phyloP scores from a whole-genome alignment of 2,797 vertebrate genomes.

The Pygocentrus nattereri region DNA sequence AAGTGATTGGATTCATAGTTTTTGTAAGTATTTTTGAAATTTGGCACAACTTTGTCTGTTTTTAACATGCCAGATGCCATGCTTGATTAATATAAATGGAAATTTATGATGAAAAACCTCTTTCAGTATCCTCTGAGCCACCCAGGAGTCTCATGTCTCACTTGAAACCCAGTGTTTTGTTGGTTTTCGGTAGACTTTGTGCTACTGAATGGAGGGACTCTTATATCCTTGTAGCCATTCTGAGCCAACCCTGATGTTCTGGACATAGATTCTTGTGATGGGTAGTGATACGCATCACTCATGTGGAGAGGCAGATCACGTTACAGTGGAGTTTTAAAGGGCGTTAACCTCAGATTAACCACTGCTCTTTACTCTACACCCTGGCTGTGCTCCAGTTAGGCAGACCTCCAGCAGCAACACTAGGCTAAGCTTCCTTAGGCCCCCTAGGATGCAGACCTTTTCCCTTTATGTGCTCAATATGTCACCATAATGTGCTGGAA shows the following conservation, averaged over 20 bases:
- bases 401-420: slow-evolving; percentile 32
- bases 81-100: not conserved
- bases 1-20: too few relatives aligned
- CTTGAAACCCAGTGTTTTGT: not conserved
- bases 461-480: not conserved
- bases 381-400: slow-evolving; percentile 52
- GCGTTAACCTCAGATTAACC: slow-evolving; percentile 70
- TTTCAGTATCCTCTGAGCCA: not conserved
- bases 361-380: slow-evolving; percentile 55
- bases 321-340: slow-evolving; percentile 72
- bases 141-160: not conserved
- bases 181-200: not conserved
- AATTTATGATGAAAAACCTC: not conserved
- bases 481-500: not conserved
- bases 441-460: slow-evolving; percentile 3
- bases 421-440: slow-evolving; percentile 29
- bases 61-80: too few relatives aligned
- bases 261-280: slow-evolving; percentile 38
- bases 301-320: slow-evolving; percentile 63
- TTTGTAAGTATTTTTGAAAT: too few relatives aligned
- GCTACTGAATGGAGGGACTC: not conserved
- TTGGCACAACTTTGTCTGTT: too few relatives aligned
- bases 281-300: slow-evolving; percentile 46
- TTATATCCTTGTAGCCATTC: slow-evolving; percentile 17
- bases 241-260: slow-evolving; percentile 31